phyloP scores from a whole-genome alignment of 2,888 invertebrate genomes.

The Cepaea hortensis region DNA sequence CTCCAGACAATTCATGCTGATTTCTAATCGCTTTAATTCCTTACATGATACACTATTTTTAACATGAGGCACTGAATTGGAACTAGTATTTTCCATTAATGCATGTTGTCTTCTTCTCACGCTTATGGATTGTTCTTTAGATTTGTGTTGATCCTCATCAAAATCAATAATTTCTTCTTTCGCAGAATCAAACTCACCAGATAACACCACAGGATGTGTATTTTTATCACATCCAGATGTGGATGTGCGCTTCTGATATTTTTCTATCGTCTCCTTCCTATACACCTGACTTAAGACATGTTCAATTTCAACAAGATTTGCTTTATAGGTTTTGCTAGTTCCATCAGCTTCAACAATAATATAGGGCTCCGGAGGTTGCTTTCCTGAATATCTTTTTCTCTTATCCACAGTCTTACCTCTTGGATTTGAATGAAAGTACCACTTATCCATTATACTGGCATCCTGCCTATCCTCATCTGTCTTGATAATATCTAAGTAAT shows the following conservation, averaged over 20 bases:
- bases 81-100: background rate
- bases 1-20: background rate
- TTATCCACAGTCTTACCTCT: constrained; percentile 22
- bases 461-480: background rate
- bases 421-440: constrained; percentile 41
- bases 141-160: background rate
- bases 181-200: background rate
- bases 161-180: background rate
- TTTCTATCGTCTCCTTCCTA: constrained; percentile 47
- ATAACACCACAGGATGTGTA: background rate
- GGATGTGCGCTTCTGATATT: constrained; percentile 13
- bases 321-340: background rate
- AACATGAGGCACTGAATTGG: background rate
- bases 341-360: constrained; percentile 28
- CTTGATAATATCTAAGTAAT: background rate
- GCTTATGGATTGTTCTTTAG: background rate
- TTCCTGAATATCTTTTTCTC: background rate
- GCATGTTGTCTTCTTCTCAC: background rate
- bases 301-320: constrained; percentile 3
- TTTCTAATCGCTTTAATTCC: background rate
- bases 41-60: background rate
- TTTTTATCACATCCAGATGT: background rate
- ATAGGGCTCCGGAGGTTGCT: constrained; percentile 27
- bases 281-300: constrained; percentile 37
- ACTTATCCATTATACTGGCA: constrained; percentile 17